These are phyloP conservation scores for Nomada fucata DNA, from an alignment of 2,888 invertebrate species.

Conservation along the genomic window DNA sequence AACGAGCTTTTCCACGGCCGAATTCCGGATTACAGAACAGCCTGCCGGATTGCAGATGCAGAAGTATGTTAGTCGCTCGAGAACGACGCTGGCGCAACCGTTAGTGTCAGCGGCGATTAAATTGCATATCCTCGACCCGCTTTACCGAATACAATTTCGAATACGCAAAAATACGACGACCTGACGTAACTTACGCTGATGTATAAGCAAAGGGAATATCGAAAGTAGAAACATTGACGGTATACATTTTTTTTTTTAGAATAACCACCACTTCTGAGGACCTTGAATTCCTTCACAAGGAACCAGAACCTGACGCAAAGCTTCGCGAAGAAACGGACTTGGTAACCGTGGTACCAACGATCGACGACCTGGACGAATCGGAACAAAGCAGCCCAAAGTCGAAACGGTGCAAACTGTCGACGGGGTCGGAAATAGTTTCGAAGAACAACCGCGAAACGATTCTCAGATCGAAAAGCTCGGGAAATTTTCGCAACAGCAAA, in stretches of 20 bases:
- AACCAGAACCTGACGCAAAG: neutral
- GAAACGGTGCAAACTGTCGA: slow-evolving; percentile 63
- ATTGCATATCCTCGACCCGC: slow-evolving; percentile 24
- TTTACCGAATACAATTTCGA: slow-evolving; percentile 10
- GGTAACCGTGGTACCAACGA: slow-evolving; percentile 6
- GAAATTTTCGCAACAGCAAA: neutral
- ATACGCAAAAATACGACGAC: slow-evolving; percentile 4
- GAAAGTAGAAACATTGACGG: neutral
- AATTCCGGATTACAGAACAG: slow-evolving; percentile 49
- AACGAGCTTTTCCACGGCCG: slow-evolving; percentile 43
- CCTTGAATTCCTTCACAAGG: neutral
- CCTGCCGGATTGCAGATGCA: slow-evolving; percentile 33
- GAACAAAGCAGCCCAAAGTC: slow-evolving; percentile 41
- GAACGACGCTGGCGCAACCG: slow-evolving; percentile 34
- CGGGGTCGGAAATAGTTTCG: neutral
- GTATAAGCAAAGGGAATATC: neutral
- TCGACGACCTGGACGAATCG: neutral
- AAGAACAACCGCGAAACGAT: neutral
- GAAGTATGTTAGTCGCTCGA: slow-evolving; percentile 62
- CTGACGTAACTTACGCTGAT: neutral
- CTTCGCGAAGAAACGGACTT: slow-evolving; percentile 19
- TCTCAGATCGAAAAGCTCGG: neutral
- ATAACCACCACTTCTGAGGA: neutral
- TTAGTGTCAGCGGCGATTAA: slow-evolving; percentile 47
- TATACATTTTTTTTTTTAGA: slow-evolving; percentile 1